A percentile compares a stretch with the other conserved stretches of the same genome.
phyloP scores from a whole-genome alignment of 2,113 vertebrate genomes.

The Rallus limicola region DNA sequence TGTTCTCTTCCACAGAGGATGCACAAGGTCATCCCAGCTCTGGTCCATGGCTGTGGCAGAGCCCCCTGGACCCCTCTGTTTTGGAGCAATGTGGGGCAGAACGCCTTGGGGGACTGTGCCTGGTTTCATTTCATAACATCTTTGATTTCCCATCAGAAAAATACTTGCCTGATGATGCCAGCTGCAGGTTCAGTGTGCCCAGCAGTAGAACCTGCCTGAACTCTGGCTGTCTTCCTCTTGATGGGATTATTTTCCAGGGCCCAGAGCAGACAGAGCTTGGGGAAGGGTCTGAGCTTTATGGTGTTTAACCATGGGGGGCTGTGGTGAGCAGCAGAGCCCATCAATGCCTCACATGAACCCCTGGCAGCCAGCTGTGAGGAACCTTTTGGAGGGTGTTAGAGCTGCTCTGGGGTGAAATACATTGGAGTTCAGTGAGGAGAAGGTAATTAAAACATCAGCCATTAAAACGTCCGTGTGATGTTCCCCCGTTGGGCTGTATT shows the following conservation, averaged over 20 bases:
- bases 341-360: rapidly evolving
- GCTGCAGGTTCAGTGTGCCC: neutral
- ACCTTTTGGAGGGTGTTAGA: neutral
- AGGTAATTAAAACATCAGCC: neutral
- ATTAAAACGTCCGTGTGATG: neutral
- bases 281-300: neutral
- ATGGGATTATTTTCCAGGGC: neutral
- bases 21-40: rapidly evolving
- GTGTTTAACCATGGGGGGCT: neutral
- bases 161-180: neutral
- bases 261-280: neutral
- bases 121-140: too few species aligned
- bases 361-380: neutral
- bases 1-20: neutral
- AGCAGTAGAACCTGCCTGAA: neutral
- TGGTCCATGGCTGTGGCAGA: neutral
- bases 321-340: neutral
- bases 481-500: neutral
- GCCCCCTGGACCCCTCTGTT: neutral
- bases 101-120: neutral
- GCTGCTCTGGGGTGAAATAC: neutral
- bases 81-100: neutral
- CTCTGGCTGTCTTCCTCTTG: neutral
- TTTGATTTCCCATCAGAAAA: neutral
- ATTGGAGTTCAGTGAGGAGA: neutral